phyloP scores from a whole-genome alignment of 2,113 vertebrate species.

The Scopus umbretta region DNA sequence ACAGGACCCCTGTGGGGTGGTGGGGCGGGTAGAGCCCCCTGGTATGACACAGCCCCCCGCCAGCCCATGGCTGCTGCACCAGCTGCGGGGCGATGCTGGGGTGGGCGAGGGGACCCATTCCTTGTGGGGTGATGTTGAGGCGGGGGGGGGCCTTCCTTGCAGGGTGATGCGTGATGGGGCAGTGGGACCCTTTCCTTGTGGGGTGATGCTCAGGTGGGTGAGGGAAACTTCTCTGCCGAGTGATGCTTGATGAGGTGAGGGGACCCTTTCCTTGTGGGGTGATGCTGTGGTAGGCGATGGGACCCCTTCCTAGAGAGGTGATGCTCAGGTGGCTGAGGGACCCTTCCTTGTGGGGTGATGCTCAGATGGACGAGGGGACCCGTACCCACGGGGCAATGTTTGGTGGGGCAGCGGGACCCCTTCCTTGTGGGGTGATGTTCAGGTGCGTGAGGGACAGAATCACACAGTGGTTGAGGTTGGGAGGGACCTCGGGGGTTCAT shows the following conservation, averaged over 20 bases:
- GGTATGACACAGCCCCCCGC: too few species aligned
- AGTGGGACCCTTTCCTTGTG: not conserved
- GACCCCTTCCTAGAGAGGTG: not conserved
- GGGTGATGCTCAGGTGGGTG: not conserved
- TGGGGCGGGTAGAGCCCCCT: not conserved
- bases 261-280: not conserved
- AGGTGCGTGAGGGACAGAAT: not conserved
- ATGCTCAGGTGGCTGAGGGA: too few species aligned
- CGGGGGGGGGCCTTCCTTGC: rapidly evolving
- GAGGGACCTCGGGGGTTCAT: not conserved
- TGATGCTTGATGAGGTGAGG: too few species aligned
- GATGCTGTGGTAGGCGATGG: not conserved
- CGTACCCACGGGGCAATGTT: not conserved
- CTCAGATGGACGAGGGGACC: not conserved
- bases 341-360: too few species aligned
- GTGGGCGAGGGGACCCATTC: not conserved
- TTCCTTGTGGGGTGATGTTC: not conserved
- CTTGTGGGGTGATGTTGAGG: not conserved
- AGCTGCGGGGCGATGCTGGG: not conserved
- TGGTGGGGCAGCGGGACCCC: not conserved
- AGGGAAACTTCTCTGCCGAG: too few species aligned
- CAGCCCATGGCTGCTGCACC: not conserved
- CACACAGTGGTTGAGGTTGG: rapidly evolving
- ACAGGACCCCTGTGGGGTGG: not conserved
- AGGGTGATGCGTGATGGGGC: too few species aligned